Conservation (phyloP, 2,113 vertebrate genomes). For the Acanthochromis polyacanthus region DNA sequence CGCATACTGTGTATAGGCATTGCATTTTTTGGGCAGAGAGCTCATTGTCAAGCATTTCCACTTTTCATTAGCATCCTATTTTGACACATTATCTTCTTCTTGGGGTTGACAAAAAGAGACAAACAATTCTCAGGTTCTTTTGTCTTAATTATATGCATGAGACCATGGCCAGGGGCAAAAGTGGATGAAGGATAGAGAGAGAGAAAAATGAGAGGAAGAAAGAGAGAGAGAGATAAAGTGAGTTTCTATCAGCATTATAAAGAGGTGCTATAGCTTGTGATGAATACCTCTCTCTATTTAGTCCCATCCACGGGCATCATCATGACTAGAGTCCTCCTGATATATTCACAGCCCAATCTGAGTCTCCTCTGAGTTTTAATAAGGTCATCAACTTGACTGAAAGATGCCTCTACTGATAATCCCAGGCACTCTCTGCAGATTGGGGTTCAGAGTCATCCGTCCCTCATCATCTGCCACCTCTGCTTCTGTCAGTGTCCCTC, state of each 20-base stretch:
- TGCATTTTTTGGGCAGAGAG: conserved; percentile 48
- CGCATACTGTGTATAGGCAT: conserved; percentile 55
- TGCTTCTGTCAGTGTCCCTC: conserved; percentile 62
- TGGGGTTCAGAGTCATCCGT: conserved; percentile 49
- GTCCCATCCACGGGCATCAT: conserved; percentile 65
- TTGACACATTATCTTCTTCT: conserved; percentile 71
- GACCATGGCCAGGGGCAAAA: conserved; percentile 63
- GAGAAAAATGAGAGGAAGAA: conserved; percentile 32
- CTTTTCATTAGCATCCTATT: conserved; percentile 77
- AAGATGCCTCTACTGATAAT: conserved; percentile 79
- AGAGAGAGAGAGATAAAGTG: conserved; percentile 28
- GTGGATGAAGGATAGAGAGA: conserved; percentile 46
- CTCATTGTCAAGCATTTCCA: conserved; percentile 69
- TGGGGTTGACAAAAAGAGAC: conserved; percentile 63
- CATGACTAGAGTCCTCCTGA: conserved; percentile 68
- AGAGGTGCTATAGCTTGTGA: conserved; percentile 71
- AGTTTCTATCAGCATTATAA: conserved; percentile 69
- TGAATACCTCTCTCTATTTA: conserved; percentile 71
- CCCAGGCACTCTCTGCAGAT: conserved; percentile 62
- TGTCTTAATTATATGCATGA: conserved; percentile 81
- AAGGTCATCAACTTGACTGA: conserved; percentile 83
- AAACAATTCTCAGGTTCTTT: conserved; percentile 69
- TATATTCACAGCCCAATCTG: conserved; percentile 79
- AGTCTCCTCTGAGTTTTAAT: conserved; percentile 80
- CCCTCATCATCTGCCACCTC: conserved; percentile 49